Evolutionary conservation across 2,888 invertebrate genomes (phyloP), one percentile per base, ranked within the genome.

Genomic region (Plemyria rubiginata): DNA sequence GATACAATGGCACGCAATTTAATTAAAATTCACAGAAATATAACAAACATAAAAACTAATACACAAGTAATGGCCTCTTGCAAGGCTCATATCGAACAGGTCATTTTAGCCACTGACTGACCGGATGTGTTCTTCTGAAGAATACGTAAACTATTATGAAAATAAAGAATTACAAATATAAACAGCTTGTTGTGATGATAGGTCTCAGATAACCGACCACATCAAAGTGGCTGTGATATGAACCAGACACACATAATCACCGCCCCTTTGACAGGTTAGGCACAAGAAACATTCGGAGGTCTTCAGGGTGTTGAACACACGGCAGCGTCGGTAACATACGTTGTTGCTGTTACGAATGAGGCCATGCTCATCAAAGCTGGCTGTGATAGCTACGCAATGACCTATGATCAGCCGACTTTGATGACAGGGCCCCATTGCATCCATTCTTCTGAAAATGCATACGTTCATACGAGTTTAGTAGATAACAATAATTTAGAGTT

Each of bases 171-270:
- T 8, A 45, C 15, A 54, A 46, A 29, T 16, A 57, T 9, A 22
- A 60, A 12, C 12, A 48, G 45, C 36, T 52, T 46, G 41, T 12
- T 41, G 11, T 12, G 45, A 13, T 9, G 55, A 53, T 38, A 45
- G 22, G 45, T 84, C 85, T 85, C 90, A 84, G 84, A 87, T 93
- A 92, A 94, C 95, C 95, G 94, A 96, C 95, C 95, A 96, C 96
- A 96, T 97, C 97, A 98, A 98, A 98, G 97, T 97, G 97, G 98
- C 98, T 98, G 98, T 98, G 98, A 98, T 98, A 97, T 96, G 97
- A 95, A 81, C 83, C 73, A 74, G 76, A 80, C 72, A 93, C 94
- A 96, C 94, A 96, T 95, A 63, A 96, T 96, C 97, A 97, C 97
- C 95, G 94, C 96, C 96, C 95, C 95, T 96, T 97, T 96, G 97